Conservation (phyloP, 1,140 invertebrate genomes). For the Aphis craccivora region DNA sequence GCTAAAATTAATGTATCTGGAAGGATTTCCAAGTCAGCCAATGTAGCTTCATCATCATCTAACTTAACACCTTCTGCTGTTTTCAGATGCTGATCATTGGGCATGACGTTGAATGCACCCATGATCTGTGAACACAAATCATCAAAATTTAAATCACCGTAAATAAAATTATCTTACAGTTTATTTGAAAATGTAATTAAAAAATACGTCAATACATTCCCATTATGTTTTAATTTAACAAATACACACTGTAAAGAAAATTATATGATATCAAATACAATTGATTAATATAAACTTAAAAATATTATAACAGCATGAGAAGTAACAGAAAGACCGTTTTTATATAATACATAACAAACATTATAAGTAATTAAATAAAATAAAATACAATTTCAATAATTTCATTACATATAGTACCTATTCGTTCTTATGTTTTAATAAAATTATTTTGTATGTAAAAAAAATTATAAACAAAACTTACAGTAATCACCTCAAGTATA, state of each 20-base stretch:
- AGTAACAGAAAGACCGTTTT: neutral
- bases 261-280: neutral
- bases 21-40: conserved; percentile 45
- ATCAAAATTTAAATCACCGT: neutral
- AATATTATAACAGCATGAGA: neutral
- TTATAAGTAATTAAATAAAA: too few relatives aligned
- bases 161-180: neutral
- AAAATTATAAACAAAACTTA: neutral
- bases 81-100: conserved; percentile 53
- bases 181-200: neutral
- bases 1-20: conserved; percentile 30
- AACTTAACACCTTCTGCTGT: conserved; percentile 40
- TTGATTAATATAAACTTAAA: neutral
- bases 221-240: neutral
- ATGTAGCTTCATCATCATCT: conserved; percentile 25
- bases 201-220: neutral
- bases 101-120: conserved; percentile 41
- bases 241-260: neutral
- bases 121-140: conserved; percentile 42
- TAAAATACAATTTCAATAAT: too few relatives aligned
- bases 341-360: too few relatives aligned
- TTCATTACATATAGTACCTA: too few relatives aligned
- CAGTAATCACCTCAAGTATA: neutral
- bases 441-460: neutral
- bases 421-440: too few relatives aligned